These are phyloP conservation scores for Heterodera schachtii DNA, from an alignment of 1,140 invertebrate species.

Conservation along the genomic window DNA sequence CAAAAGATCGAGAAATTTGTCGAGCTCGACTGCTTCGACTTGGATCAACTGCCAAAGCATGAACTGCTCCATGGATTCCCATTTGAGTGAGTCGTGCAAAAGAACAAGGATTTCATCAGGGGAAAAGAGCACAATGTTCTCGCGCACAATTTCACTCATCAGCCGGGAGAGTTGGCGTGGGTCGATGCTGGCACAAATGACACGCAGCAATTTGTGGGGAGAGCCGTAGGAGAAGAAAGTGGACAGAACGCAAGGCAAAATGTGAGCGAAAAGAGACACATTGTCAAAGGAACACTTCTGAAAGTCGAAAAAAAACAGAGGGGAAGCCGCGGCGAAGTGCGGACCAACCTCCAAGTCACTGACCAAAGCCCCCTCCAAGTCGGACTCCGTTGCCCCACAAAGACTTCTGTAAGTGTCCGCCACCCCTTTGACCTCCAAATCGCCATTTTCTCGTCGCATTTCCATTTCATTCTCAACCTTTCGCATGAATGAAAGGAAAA, in stretches of 20 bases:
- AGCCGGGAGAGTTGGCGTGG: constrained; percentile 29
- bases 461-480: constrained; percentile 17
- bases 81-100: constrained; percentile 30
- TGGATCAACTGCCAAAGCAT: constrained; percentile 44
- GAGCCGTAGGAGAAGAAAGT: constrained; percentile 15
- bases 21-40: constrained; percentile 18
- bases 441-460: not conserved
- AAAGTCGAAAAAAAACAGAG: constrained; percentile 8
- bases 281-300: constrained; percentile 41
- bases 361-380: constrained; percentile 23
- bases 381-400: constrained; percentile 9
- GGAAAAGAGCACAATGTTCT: constrained; percentile 39
- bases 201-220: constrained; percentile 32
- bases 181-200: constrained; percentile 33
- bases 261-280: constrained; percentile 28
- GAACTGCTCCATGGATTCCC: constrained; percentile 45
- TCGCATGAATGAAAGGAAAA: constrained; percentile 33
- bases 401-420: constrained; percentile 28
- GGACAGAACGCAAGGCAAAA: constrained; percentile 34
- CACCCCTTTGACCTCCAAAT: constrained; percentile 10
- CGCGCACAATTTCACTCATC: constrained; percentile 37
- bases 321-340: not conserved
- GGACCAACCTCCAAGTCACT: constrained; percentile 35
- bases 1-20: constrained; percentile 25
- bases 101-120: constrained; percentile 18